Base-by-base conservation (phyloP, 2,113 vertebrate species). In the Ailurus styani region DNA sequence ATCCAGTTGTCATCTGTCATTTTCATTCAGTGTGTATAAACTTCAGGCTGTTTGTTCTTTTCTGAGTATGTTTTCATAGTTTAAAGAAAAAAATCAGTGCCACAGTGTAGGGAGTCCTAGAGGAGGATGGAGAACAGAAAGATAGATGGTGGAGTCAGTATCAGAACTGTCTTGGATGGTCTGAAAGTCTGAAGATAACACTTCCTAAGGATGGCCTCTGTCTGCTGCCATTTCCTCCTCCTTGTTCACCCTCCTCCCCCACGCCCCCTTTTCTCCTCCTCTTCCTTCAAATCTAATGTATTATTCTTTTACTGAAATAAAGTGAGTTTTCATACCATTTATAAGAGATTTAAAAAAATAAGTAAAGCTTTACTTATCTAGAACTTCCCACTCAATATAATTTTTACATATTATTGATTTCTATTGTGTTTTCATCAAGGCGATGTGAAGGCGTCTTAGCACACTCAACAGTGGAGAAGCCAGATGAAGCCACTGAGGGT, bases 251-350 rank as follows among this genome's bases (percentile, higher is more conserved):
- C 1, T 23, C 47, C 34, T 50, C 13, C 2, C 3, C 6, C 0
- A 13, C 29, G 91, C 87, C 13, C 47, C 78, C 25, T 21, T 34
- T 82, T 45, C 27, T 77, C 15, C 25, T 45, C 57, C 50, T 25
- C 50, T 47, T 78, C 40, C 42, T 37, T 83, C 55, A 83, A 66
- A 62, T n/a, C 25, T 34, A 86, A 9, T n/a, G 7, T 66, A 15
- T 50, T 57, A 23, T 90, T 82, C 66, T 84, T 78, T 79, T 47
- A 21, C 64, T 87, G 62, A 96, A 84, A 45, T 55, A 45, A 75
- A 52, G 54, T 77, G 45, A 66, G n/a, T 70, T 84, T 96, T 91
- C 57, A 93, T 3, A 70, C 23, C n/a, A 45, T 45, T 66, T 89
- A 13, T 52, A 68, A 88, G 73, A 92, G 23, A 62, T 42, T 40